phyloP scores from a whole-genome alignment of 1,140 invertebrate species.

The Magallana ariakensis region DNA sequence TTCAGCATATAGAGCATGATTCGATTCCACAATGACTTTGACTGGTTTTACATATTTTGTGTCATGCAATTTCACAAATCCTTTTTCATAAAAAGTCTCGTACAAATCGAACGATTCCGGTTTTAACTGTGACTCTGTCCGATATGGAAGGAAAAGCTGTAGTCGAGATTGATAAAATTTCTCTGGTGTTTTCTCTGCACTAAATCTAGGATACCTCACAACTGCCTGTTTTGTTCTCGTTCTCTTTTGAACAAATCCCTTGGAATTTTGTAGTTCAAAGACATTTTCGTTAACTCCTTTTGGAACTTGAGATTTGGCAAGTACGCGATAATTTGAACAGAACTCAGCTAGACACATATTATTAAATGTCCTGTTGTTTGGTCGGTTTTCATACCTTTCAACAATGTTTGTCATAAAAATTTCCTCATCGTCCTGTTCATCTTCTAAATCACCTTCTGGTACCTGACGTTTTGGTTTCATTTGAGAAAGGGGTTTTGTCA shows the following conservation, averaged over 20 bases:
- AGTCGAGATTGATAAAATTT: too few species aligned
- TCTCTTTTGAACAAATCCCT: conserved; percentile 49
- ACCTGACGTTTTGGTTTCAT: conserved; percentile 14
- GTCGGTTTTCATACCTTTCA: conserved; percentile 39
- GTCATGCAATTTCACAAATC: conserved; percentile 31
- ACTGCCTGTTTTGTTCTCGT: neutral
- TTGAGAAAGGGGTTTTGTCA: too few species aligned
- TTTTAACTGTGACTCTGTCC: too few species aligned
- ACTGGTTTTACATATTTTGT: neutral
- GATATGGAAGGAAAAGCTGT: too few species aligned
- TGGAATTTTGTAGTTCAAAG: neutral
- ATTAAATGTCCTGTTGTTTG: neutral
- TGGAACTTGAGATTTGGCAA: conserved; percentile 40
- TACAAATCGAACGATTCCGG: neutral
- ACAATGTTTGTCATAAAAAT: neutral
- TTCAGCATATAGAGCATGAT: neutral
- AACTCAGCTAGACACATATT: conserved; percentile 45
- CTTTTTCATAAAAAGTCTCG: conserved; percentile 51
- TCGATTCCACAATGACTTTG: too few species aligned
- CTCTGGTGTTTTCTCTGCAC: too few species aligned
- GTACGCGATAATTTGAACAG: conserved; percentile 50
- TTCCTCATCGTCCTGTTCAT: neutral
- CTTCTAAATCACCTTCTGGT: neutral
- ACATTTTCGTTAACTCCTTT: conserved; percentile 22
- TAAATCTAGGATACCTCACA: too few species aligned